These are phyloP conservation scores for Hedya salicella DNA, from an alignment of 2,888 invertebrate species.

Conservation along the genomic window DNA sequence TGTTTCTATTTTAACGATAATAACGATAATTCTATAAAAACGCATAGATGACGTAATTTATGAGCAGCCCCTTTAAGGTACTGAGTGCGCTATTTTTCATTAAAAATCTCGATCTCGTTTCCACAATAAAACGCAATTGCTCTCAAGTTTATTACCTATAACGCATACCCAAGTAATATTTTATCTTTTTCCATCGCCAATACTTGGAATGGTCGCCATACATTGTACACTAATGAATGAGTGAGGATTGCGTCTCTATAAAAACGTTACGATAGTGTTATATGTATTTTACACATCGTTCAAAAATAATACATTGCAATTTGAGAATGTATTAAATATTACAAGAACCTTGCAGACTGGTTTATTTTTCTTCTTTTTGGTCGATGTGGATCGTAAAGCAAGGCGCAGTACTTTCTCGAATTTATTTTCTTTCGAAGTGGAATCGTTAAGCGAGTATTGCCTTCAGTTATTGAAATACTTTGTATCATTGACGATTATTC, in stretches of 20 bases:
- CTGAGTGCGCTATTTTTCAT: no score
- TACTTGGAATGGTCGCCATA: background rate
- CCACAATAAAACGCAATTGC: background rate
- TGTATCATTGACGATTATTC: constrained; percentile 2
- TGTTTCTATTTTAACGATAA: no score
- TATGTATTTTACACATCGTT: constrained; percentile 18
- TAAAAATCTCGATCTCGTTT: no score
- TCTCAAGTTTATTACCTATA: background rate
- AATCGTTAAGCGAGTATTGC: constrained; percentile 12
- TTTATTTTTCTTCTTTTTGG: no score
- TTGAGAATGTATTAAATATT: background rate
- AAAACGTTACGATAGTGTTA: constrained; percentile 11
- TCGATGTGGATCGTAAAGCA: no score
- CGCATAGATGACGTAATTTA: no score
- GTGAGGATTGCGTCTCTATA: constrained; percentile 3
- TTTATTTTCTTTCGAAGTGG: background rate
- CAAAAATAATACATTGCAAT: constrained; percentile 3
- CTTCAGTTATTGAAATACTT: constrained; percentile 20
- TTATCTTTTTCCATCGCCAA: constrained; percentile 3
- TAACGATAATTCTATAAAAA: no score
- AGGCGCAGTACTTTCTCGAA: background rate
- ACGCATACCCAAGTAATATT: background rate
- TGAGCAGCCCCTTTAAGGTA: no score
- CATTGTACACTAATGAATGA: constrained; percentile 8
- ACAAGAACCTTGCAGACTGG: constrained; percentile 1